These are phyloP conservation scores for Diabrotica virgifera DNA, from an alignment of 1,140 invertebrate genomes.

Conservation along the genomic window DNA sequence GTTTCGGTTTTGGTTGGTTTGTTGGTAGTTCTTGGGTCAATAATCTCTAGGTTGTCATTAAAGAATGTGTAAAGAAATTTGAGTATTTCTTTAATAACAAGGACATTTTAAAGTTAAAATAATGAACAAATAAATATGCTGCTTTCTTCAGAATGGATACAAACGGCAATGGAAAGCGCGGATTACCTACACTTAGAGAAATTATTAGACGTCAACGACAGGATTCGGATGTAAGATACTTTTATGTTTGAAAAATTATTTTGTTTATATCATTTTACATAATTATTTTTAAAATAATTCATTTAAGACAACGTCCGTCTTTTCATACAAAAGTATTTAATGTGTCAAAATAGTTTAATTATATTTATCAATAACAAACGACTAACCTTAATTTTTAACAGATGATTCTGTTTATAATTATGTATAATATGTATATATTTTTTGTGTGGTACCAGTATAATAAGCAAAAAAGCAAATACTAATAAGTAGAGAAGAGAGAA, in stretches of 20 bases:
- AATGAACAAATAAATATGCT: conserved; percentile 17
- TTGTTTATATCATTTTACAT: neutral
- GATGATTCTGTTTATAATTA: no score
- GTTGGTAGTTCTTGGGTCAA: no score
- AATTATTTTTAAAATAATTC: neutral
- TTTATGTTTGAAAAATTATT: conserved; percentile 1
- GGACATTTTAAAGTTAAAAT: neutral
- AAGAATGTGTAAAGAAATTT: no score
- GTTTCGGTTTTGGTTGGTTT: no score
- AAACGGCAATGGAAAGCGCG: conserved; percentile 53
- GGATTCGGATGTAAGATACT: conserved; percentile 56
- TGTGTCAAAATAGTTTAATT: neutral
- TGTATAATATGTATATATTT: no score
- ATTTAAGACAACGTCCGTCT: neutral
- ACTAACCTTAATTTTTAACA: no score
- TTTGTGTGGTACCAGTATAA: no score
- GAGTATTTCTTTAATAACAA: no score
- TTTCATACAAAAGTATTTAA: neutral
- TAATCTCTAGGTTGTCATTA: no score
- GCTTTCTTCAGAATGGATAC: conserved; percentile 47
- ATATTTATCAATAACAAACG: no score
- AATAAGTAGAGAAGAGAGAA: no score
- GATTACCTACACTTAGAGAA: conserved; percentile 48
- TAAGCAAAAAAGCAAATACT: no score
- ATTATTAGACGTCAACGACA: conserved; percentile 53